phyloP scores from a whole-genome alignment of 2,797 vertebrate genomes.

The Tangara arthus region DNA sequence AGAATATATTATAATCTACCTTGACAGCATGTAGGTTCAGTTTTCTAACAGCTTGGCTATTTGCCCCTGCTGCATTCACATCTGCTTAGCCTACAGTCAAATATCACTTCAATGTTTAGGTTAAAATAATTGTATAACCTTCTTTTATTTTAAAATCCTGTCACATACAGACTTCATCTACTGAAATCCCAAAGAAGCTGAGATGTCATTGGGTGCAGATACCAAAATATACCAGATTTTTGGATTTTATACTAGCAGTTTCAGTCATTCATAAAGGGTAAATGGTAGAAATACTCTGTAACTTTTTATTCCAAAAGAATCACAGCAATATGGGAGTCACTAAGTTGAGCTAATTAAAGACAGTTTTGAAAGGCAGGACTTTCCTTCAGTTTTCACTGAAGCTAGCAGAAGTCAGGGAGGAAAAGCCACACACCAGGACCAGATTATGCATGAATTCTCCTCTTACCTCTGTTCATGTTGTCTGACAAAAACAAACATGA shows the following conservation, averaged over 20 bases:
- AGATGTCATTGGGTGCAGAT: not conserved
- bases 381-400: not conserved
- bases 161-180: not conserved
- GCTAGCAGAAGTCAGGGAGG: rapidly evolving
- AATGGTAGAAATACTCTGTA: not conserved
- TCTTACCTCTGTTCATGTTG: not conserved
- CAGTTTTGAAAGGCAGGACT: not conserved
- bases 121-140: not conserved
- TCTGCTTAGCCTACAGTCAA: not conserved
- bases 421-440: not conserved
- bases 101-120: not conserved
- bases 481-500: not conserved
- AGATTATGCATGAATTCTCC: not conserved
- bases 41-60: not conserved
- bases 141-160: not conserved
- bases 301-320: not conserved
- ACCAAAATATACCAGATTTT: not conserved
- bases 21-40: not conserved
- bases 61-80: not conserved
- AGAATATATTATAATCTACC: not conserved
- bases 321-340: not conserved
- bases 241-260: not conserved
- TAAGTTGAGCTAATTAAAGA: not conserved
- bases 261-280: not conserved
- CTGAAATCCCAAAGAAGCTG: not conserved